These are phyloP conservation scores for Irena cyanogastra DNA, from an alignment of 2,113 vertebrate genomes.

Conservation along the genomic window DNA sequence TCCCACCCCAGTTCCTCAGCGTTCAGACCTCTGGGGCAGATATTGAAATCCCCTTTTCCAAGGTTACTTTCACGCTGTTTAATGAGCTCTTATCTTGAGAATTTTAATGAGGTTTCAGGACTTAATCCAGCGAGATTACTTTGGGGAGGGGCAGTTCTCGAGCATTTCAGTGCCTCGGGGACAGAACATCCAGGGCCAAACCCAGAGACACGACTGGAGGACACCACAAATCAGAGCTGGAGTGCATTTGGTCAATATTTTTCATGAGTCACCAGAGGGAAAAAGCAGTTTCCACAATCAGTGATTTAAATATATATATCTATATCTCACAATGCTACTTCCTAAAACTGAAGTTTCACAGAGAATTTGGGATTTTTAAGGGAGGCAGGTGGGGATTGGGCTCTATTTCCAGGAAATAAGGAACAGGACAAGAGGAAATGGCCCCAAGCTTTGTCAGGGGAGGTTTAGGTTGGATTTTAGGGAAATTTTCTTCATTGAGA, in stretches of 20 bases:
- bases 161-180: background rate
- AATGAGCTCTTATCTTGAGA: conserved; percentile 30
- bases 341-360: background rate
- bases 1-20: background rate
- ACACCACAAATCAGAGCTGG: background rate
- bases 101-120: background rate
- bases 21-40: background rate
- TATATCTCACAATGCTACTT: background rate
- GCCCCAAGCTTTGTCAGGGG: accelerated
- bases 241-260: background rate
- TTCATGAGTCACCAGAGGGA: background rate
- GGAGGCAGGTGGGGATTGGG: background rate
- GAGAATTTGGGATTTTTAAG: background rate
- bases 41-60: conserved; percentile 35
- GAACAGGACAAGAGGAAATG: background rate
- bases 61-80: conserved; percentile 9
- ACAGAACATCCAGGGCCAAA: conserved; percentile 1
- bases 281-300: background rate
- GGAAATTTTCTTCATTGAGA: background rate
- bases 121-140: background rate
- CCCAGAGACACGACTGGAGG: background rate
- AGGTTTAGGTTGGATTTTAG: background rate
- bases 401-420: background rate
- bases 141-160: background rate
- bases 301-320: background rate